Base-by-base conservation (phyloP, 2,888 invertebrate species). In the Sinodicranocentrus sp. region DNA sequence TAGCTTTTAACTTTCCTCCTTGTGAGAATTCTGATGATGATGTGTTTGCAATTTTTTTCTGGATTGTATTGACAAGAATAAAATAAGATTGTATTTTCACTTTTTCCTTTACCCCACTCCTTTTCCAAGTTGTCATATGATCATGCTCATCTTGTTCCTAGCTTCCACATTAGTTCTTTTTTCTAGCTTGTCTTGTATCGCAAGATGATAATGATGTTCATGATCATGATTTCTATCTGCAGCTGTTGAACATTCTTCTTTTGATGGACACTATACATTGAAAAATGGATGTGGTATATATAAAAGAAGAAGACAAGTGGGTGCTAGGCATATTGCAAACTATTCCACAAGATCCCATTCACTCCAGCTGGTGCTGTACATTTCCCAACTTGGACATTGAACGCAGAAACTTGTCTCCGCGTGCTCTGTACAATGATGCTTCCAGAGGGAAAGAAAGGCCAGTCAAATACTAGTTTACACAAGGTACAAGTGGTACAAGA, bases 351-450 rank as follows among this genome's bases (percentile, higher is more conserved):
- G 33, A 33, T 33, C 8, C 17, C 52, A 59, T 26, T 59, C 59
- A 25, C 59, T 59, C 59, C 59, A 59, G 59, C 59, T 59, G 59
- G 59, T 25, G 59, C 21, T 23, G 8, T n/a, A 59, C 59, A 25
- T 59, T 59, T 59, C 59, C 15, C 17, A 17, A 33, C 33, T 33
- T 33, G 33, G 33, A 33, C 10, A 33, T 33, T 3, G 33, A 33
- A 33, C n/a, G n/a, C n/a, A n/a, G n/a, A n/a, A n/a, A n/a, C n/a
- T n/a, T n/a, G n/a, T n/a, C n/a, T n/a, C n/a, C n/a, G n/a, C n/a
- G n/a, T n/a, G n/a, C 39, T 39, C 43, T 68, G 10, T 52, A 52
- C n/a, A 52, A 71, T 8, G 26, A 25, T 23, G 25, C 5, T 28
- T n/a, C 1, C 23, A 59, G 39, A 17, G 25, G n/a, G 13, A 10